Evolutionary conservation across 2,888 invertebrate species (phyloP), one percentile per base, ranked within the genome.

Genomic region (Teleiodes luculella): DNA sequence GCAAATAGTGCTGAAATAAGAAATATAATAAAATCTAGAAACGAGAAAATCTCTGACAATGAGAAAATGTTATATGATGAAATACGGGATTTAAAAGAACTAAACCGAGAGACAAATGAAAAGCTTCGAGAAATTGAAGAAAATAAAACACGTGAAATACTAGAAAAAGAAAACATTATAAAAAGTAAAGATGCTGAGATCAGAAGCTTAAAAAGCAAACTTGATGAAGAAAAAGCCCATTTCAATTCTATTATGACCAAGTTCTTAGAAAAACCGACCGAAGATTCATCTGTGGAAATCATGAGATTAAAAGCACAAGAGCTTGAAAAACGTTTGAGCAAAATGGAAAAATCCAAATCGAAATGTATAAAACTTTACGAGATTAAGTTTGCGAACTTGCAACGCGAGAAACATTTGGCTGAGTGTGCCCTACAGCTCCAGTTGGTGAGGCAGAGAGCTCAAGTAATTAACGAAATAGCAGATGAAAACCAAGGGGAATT

Each of bases 361-460:
- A 86, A 80, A 64, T 76, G 63, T 45, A 57, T 66, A 0, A 80
- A 71, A 64, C 59, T 71, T 0, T 87, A 74, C 60, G 86, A 88
- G 63, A 63, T 73, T 1, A 86, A 82, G 63, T 50, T 88, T 52
- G 73, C 76, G 1, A 70, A 74, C 56, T 58, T 86, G 18, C 83
- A 85, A 58, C 70, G 79, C 52, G 86, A 87, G 7, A 87, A 86
- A 53, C 80, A 86, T 59, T 70, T 86, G 49, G 61, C 76, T 0
- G 86, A 86, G 53, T 84, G 83, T 59, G 78, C 85, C 0, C 60
- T 86, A 31, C 86, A 86, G 52, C 72, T 88, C 0, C 85, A 87
- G 60, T 62, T 87, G 35, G 74, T 81, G 1, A 76, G 74, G 55
- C 87, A 87, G 56, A 74, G 84, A 58, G 74, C 85, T 49, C 82